These are phyloP conservation scores for Oophaga pumilio DNA, from an alignment of 2,113 vertebrate genomes.

Conservation along the genomic window DNA sequence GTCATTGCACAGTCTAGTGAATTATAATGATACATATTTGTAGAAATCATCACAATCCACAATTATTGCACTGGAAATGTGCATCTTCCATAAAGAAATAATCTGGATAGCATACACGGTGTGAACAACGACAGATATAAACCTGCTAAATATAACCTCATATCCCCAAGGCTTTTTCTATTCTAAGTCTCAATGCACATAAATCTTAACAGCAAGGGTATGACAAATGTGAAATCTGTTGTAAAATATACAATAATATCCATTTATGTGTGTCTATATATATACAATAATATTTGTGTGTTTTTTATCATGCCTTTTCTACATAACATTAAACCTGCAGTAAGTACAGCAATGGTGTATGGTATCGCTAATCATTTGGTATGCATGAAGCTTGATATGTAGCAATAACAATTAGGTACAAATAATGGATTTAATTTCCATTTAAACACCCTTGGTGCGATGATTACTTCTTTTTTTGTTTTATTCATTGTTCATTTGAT, in stretches of 20 bases:
- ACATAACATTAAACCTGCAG: not conserved
- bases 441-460: not conserved
- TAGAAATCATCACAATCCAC: conserved; percentile 24
- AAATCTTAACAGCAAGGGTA: conserved; percentile 32
- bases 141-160: conserved; percentile 47
- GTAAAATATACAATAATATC: not conserved
- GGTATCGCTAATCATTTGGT: not conserved
- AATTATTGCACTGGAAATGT: conserved; percentile 34
- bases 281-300: not conserved
- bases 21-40: conserved; percentile 42
- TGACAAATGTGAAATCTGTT: conserved; percentile 32
- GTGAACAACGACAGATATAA: conserved; percentile 24
- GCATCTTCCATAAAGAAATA: conserved; percentile 34
- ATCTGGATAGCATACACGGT: conserved; percentile 1
- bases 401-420: not conserved
- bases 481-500: too few species aligned
- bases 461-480: not conserved
- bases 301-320: not conserved
- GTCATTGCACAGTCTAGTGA: conserved; percentile 42
- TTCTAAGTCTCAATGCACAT: conserved; percentile 36
- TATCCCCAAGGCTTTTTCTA: conserved; percentile 47
- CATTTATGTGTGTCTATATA: not conserved
- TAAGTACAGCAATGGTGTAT: not conserved
- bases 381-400: not conserved
- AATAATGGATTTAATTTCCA: not conserved